Evolutionary conservation across 1,140 invertebrate species (phyloP).

Genomic region (Diploscapter pachys): DNA sequence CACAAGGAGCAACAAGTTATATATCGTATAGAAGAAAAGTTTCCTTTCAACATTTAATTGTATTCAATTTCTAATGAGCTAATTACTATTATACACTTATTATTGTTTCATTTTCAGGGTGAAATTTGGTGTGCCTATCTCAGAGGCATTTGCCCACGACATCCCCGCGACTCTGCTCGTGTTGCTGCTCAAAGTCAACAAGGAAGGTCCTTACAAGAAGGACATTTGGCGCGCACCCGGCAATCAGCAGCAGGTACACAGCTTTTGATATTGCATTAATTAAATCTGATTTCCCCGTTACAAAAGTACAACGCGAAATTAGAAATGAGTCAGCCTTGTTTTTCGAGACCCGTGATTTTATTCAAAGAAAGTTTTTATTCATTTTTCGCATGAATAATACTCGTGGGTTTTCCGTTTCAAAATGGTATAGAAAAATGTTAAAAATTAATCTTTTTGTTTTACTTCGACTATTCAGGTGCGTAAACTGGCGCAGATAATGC

Average conservation of each 20-base stretch:
- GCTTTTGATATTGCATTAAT: conserved; percentile 5
- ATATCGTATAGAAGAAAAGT: background rate
- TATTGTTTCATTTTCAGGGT: conserved; percentile 43
- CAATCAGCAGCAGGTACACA: conserved; percentile 67
- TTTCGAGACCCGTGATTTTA: too few relatives aligned
- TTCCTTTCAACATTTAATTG: conserved; percentile 27
- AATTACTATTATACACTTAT: conserved; percentile 30
- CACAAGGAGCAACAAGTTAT: background rate
- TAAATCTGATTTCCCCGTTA: background rate
- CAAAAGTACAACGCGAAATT: too few relatives aligned
- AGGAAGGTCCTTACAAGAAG: conserved; percentile 83
- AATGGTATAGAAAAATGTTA: too few relatives aligned
- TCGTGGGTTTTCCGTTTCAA: too few relatives aligned
- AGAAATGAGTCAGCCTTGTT: too few relatives aligned
- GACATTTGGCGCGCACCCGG: conserved; percentile 90
- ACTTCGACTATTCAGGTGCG: conserved; percentile 72
- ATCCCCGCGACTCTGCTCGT: conserved; percentile 57
- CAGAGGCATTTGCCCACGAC: conserved; percentile 56
- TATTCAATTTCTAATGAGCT: conserved; percentile 6
- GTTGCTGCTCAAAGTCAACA: conserved; percentile 85
- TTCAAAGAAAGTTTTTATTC: too few relatives aligned
- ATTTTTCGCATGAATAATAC: too few relatives aligned
- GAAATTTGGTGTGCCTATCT: conserved; percentile 57
- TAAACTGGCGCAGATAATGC: conserved; percentile 87
- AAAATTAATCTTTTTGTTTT: too few relatives aligned